These are phyloP conservation scores for Athalia circularis DNA, from an alignment of 2,888 invertebrate genomes.

Conservation along the genomic window DNA sequence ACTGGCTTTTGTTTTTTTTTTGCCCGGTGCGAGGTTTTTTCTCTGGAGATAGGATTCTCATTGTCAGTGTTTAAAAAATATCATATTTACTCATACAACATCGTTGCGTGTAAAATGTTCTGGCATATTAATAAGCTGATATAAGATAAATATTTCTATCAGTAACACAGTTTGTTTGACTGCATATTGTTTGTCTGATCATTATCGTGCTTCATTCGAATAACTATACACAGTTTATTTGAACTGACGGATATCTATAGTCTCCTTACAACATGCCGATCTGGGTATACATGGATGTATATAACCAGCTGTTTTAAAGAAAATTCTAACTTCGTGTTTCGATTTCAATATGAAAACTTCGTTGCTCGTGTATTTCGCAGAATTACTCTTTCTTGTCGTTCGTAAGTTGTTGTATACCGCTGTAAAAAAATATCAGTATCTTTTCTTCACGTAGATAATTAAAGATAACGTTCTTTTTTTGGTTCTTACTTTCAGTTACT, in stretches of 20 bases:
- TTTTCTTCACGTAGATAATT: background rate
- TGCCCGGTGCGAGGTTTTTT: too few species aligned
- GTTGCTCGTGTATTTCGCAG: background rate
- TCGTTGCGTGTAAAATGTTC: too few species aligned
- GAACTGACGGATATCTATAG: background rate
- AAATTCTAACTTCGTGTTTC: background rate
- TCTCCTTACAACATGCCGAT: background rate
- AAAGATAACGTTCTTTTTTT: background rate
- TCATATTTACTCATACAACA: too few species aligned
- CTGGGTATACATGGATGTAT: background rate
- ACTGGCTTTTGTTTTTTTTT: too few species aligned
- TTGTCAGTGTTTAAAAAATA: too few species aligned
- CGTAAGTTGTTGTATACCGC: background rate
- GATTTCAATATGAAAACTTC: background rate
- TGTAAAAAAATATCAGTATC: background rate
- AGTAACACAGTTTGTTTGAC: too few species aligned
- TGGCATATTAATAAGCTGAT: too few species aligned
- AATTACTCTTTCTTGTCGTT: background rate
- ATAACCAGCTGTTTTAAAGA: background rate
- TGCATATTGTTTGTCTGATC: too few species aligned
- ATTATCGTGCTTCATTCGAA: too few species aligned
- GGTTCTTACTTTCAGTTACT: background rate
- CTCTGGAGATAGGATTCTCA: too few species aligned
- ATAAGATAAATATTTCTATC: too few species aligned
- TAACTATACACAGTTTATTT: too few species aligned